Percentiles rank a stretch among this genome's conserved stretches.
Evolutionary conservation across 2,113 vertebrate species (phyloP).

Genomic region (Apodemus speciosus): DNA sequence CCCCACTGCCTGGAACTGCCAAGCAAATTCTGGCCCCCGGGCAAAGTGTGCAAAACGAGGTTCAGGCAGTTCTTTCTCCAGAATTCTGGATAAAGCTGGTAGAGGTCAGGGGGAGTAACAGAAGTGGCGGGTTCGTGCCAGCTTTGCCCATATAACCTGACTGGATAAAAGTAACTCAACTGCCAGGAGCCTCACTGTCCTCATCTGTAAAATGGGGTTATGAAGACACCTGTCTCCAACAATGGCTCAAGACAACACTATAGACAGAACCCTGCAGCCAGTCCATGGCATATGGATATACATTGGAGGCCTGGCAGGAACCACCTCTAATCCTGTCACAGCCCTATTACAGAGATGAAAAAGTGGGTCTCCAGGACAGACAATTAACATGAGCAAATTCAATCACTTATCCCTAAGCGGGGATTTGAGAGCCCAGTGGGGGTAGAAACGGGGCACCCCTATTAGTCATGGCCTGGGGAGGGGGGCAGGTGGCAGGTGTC

Average conservation of each 20-base stretch:
- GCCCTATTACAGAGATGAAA: not conserved
- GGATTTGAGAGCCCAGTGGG: not conserved
- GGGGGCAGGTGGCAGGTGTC: not conserved
- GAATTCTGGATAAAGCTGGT: not conserved
- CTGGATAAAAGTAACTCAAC: not conserved
- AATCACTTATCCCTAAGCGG: not conserved
- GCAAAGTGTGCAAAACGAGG: accelerated
- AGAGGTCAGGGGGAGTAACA: not conserved
- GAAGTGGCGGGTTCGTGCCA: not conserved
- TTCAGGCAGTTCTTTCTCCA: too few species aligned
- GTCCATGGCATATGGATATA: not conserved
- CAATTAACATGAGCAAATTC: not conserved
- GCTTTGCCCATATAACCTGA: not conserved
- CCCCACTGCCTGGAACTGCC: accelerated
- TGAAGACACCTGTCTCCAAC: not conserved
- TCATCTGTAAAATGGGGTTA: not conserved
- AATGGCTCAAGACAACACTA: not conserved
- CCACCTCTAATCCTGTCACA: accelerated
- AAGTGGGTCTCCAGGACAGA: not conserved
- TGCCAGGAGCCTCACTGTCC: not conserved
- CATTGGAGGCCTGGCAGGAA: not conserved
- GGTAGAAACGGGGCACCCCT: not conserved
- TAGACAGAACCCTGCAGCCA: not conserved
- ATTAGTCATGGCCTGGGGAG: not conserved
- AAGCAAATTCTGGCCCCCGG: not conserved